Base-by-base conservation (phyloP, 2,888 invertebrate species). In the Nephrotoma guestfalica region DNA sequence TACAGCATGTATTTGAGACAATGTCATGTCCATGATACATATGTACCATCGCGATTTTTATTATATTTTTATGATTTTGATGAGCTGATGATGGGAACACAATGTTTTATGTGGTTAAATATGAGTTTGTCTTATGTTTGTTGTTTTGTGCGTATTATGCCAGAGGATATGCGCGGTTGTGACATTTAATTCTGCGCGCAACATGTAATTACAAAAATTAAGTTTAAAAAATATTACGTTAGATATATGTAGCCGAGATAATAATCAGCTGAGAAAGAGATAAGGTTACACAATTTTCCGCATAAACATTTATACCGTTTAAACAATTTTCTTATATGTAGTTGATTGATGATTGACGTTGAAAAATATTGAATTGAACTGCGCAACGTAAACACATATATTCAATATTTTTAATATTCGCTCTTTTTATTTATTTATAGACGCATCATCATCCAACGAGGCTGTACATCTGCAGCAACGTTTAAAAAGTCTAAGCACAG, bases 371-470 rank as follows among this genome's bases (percentile, higher is more conserved):
- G 30, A 71, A 15, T 71, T 71, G 30, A 57, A 57, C 30, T 30
- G 30, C 30, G 30, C 30, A 30, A 30, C 30, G 30, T 30, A 30
- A 30, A 30, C 15, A 57, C 6, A 51, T 15, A 51, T 4, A 57
- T 57, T 11, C 43, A 43, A 43, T 43, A 43, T 43, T 43, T 6
- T 9, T 43, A 43, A 43, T 9, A 43, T 11, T 43, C 11, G 43
- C 15, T 51, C 51, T n/a, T 87, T 87, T 87, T 86, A 87, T 88
- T 87, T 88, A 87, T 88, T 92, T 93, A 1, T 93, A 97, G 97
- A 97, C 96, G 97, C 97, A 89, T 97, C 97, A 89, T 97, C 97
- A 88, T 97, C 97, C 89, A 97, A 97, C 93, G 97, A 97, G 93
- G 97, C 97, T 89, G 97, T 97, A 89, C 97, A 97, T 91, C 93